Evolutionary conservation across 2,797 vertebrate genomes (phyloP).

Genomic region (Champsocephalus esox): DNA sequence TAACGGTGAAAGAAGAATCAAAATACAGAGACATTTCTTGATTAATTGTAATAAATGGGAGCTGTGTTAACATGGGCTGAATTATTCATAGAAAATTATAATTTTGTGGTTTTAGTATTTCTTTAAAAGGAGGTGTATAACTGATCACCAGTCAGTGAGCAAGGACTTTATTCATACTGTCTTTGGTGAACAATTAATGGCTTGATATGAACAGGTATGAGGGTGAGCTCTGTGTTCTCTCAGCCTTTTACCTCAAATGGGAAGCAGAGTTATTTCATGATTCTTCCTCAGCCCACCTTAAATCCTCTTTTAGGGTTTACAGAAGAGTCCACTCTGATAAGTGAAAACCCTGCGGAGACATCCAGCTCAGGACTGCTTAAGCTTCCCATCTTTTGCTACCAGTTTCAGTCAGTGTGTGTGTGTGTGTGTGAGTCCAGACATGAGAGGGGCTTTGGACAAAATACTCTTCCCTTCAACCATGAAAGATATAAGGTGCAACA

Average conservation of each 20-base stretch:
- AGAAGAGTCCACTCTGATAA: conserved; percentile 29
- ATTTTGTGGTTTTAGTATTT: too few species aligned
- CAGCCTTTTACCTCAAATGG: conserved; percentile 26
- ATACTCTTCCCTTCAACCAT: conserved; percentile 56
- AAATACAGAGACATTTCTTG: neutral
- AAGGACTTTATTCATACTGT: conserved; percentile 31
- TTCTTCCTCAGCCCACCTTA: conserved; percentile 42
- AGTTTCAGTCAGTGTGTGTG: conserved; percentile 1
- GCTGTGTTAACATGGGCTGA: too few species aligned
- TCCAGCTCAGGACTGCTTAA: conserved; percentile 54
- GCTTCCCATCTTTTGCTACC: conserved; percentile 39
- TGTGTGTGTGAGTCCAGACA: conserved; percentile 16
- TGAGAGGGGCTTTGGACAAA: conserved; percentile 38
- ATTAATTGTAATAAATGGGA: neutral
- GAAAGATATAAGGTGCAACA: conserved; percentile 18
- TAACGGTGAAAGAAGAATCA: neutral
- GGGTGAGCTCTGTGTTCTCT: conserved; percentile 21
- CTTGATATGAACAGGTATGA: conserved; percentile 20
- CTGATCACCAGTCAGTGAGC: conserved; percentile 22
- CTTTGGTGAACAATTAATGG: conserved; percentile 27
- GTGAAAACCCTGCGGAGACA: conserved; percentile 49
- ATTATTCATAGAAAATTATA: too few species aligned
- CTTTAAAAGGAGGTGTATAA: neutral
- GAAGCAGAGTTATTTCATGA: conserved; percentile 15
- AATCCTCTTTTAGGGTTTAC: conserved; percentile 47